Evolutionary conservation across 1,140 invertebrate genomes (phyloP).

Genomic region (Pomacea maculata): DNA sequence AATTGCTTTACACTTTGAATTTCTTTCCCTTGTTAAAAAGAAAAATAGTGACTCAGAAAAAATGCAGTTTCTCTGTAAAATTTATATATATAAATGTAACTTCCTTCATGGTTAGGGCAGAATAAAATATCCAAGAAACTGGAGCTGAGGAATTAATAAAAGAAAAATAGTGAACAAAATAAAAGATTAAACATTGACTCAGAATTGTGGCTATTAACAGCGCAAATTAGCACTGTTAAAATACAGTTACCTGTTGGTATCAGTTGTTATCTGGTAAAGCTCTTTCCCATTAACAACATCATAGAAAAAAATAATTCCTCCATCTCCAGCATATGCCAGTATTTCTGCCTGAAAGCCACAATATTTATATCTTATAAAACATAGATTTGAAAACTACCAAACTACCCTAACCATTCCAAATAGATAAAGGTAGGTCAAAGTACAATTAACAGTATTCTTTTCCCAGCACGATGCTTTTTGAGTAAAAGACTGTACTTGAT

Average conservation of each 20-base stretch:
- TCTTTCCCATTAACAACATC: conserved; percentile 24
- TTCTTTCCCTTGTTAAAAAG: too few species aligned
- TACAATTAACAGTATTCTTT: too few species aligned
- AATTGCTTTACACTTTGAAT: too few species aligned
- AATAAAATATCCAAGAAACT: neutral
- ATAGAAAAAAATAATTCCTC: conserved; percentile 29
- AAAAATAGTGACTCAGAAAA: too few species aligned
- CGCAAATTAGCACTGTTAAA: neutral
- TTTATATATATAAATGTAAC: neutral
- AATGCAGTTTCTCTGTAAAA: neutral
- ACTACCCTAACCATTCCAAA: neutral
- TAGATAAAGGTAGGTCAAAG: too few species aligned
- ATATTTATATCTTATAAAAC: neutral
- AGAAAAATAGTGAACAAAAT: neutral
- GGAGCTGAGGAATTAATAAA: neutral
- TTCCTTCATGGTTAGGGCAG: neutral
- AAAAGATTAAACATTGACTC: neutral
- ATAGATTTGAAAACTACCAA: neutral
- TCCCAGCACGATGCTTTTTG: too few species aligned
- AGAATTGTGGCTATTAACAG: neutral
- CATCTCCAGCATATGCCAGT: conserved; percentile 38
- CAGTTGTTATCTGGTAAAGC: conserved; percentile 25
- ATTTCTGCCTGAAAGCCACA: conserved; percentile 28
- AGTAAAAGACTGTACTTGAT: too few species aligned
- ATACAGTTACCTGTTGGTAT: conserved; percentile 24